Base-by-base conservation (phyloP, 1,140 invertebrate species). In the Gryllus bimaculatus region DNA sequence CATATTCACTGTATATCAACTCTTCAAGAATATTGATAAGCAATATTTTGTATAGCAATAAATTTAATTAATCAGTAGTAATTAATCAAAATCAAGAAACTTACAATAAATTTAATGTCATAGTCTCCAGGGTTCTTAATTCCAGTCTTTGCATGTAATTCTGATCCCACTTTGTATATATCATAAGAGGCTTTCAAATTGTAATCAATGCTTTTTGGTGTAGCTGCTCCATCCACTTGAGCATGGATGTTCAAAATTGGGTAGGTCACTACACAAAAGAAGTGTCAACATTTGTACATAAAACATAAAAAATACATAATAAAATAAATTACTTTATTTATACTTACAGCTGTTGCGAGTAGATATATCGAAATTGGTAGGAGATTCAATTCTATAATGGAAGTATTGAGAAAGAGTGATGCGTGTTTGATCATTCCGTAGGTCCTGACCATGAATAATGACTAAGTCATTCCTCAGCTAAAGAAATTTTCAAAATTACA, bases 61-160 rank as follows among this genome's bases (percentile, higher is more conserved):
- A 66, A 13, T 66, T 66, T 66, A 13, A 13, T 13, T 3, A 66
- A 66, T 66, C 18, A 75, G n/a, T n/a, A n/a, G n/a, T n/a, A n/a
- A n/a, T n/a, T n/a, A 66, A 66, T 66, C 18, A 75, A 21, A 21
- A 75, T 10, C 12, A 39, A 39, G 26, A 66, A 47, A 80, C 78
- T 78, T 82, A 87, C 82, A 73, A 88, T 86, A 49, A 91, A 85
- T 80, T 90, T 89, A 8, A 91, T 39, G 48, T 89, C 88, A 80
- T 90, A 92, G 75, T 93, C 91, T 6, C 87, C 89, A 21, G 81
- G 83, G 48, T 87, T 85, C 48, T 87, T 89, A 75, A 84, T 86
- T 18, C 87, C 85, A 8, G 84, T 85, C 78, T 92, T 89, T 0
- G 86, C 86, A 48, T 88, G 86, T 0, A 92, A 78, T 74, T 91